Conservation (phyloP, 2,888 invertebrate genomes). For the Petrophora chlorosata region DNA sequence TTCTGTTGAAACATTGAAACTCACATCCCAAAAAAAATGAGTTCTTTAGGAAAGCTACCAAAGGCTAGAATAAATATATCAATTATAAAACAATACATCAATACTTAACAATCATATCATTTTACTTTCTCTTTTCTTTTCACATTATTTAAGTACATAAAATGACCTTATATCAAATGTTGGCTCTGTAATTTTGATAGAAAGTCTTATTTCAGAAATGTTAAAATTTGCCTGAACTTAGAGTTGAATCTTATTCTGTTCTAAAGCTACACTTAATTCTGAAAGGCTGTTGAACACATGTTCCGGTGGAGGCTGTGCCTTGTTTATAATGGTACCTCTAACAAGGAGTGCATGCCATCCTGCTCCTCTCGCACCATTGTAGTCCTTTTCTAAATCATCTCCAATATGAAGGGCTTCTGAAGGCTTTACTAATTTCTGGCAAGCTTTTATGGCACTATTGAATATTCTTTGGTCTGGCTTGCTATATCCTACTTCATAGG, state of each 20-base stretch:
- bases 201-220: not conserved
- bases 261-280: slow-evolving; percentile 50
- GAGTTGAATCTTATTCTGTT: slow-evolving; percentile 40
- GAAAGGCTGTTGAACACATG: slow-evolving; percentile 60
- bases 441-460: slow-evolving; percentile 80
- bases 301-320: slow-evolving; percentile 40
- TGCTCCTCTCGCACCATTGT: slow-evolving; percentile 87
- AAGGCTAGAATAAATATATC: no score
- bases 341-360: slow-evolving; percentile 88
- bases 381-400: slow-evolving; percentile 90
- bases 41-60: no score
- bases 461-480: slow-evolving; percentile 92
- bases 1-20: no score
- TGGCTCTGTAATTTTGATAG: no score
- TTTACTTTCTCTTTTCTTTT: no score
- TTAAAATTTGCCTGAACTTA: not conserved
- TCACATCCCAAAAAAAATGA: no score
- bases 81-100: no score
- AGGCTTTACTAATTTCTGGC: slow-evolving; percentile 72
- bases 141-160: no score
- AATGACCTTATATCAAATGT: no score
- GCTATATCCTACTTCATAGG: slow-evolving; percentile 88
- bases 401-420: slow-evolving; percentile 92
- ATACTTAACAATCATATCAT: no score
- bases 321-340: slow-evolving; percentile 28